Percentiles rank a stretch among this genome's conserved stretches.
phyloP scores from a whole-genome alignment of 2,113 vertebrate species.

The Brachyistius frenatus region DNA sequence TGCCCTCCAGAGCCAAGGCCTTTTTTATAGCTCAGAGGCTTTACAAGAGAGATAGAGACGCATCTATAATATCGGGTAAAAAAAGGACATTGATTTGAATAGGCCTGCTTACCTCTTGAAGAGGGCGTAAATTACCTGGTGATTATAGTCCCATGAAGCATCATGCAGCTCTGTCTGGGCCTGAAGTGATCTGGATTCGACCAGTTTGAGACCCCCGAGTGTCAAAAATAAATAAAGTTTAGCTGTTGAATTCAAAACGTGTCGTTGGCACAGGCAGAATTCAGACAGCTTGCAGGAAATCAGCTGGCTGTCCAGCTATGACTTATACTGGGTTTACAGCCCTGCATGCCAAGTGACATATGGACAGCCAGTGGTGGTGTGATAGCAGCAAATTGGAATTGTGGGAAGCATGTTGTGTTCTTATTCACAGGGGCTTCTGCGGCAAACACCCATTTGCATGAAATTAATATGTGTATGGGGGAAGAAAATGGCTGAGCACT shows the following conservation, averaged over 20 bases:
- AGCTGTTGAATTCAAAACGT: slow-evolving; percentile 7
- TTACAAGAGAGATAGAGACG: slow-evolving; percentile 54
- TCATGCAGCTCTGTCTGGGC: not conserved
- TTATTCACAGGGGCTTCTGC: slow-evolving; percentile 43
- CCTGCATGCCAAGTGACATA: slow-evolving; percentile 25
- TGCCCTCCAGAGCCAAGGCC: slow-evolving; percentile 47
- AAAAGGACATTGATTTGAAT: slow-evolving; percentile 59
- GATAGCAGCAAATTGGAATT: slow-evolving; percentile 58
- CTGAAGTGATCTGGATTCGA: not conserved
- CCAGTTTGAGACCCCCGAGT: not conserved
- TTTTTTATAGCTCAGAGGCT: slow-evolving; percentile 53
- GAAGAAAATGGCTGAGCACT: slow-evolving; percentile 67
- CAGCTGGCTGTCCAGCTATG: slow-evolving; percentile 4
- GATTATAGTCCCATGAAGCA: slow-evolving; percentile 48
- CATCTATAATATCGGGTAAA: slow-evolving; percentile 6
- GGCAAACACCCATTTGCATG: slow-evolving; percentile 70
- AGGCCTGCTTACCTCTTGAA: slow-evolving; percentile 48
- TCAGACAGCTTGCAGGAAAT: not conserved
- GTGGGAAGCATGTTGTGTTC: slow-evolving; percentile 42
- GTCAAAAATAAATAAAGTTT: not conserved
- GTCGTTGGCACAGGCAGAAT: not conserved
- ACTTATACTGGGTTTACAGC: not conserved
- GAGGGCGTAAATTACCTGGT: slow-evolving; percentile 53
- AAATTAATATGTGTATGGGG: slow-evolving; percentile 71
- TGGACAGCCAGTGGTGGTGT: slow-evolving; percentile 40